Conservation (phyloP, 2,888 invertebrate species). For the Drepana falcataria region DNA sequence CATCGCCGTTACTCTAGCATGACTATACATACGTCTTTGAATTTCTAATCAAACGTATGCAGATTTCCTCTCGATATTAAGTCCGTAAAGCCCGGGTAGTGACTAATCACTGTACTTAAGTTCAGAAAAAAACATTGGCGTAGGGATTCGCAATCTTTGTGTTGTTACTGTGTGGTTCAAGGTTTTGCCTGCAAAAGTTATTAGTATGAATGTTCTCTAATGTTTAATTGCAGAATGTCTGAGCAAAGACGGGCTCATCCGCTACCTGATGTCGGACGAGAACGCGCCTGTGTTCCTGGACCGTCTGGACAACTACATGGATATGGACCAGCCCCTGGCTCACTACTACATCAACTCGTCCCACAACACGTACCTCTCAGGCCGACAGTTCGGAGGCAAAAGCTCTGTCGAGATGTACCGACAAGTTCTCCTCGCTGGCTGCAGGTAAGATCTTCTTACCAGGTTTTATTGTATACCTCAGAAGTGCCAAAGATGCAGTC, state of each 20-base stretch:
- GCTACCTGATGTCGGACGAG: conserved; percentile 99
- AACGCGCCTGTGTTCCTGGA: conserved; percentile 99
- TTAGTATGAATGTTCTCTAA: background rate
- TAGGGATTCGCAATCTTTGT: too few relatives aligned
- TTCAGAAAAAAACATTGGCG: too few relatives aligned
- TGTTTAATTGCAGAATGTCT: conserved; percentile 81
- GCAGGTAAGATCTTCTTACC: conserved; percentile 82
- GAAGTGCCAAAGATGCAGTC: background rate
- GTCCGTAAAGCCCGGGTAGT: too few relatives aligned
- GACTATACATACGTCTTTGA: too few relatives aligned
- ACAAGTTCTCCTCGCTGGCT: conserved; percentile 97
- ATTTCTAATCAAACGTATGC: too few relatives aligned
- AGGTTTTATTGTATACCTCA: too few relatives aligned
- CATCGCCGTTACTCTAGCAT: too few relatives aligned
- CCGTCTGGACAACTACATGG: conserved; percentile 97
- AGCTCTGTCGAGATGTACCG: conserved; percentile 99
- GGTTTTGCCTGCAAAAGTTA: too few relatives aligned
- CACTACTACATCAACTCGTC: conserved; percentile 99
- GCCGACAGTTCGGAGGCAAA: conserved; percentile 98
- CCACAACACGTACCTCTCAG: conserved; percentile 96
- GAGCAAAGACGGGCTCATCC: conserved; percentile 96
- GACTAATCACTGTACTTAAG: too few relatives aligned
- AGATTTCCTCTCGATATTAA: too few relatives aligned
- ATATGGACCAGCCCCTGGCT: conserved; percentile 98
- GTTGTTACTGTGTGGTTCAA: too few relatives aligned